A percentile compares a stretch with the other conserved stretches of the same genome.
Evolutionary conservation across 2,113 vertebrate genomes (phyloP).

Genomic region (Sarotherodon lohbergeri): DNA sequence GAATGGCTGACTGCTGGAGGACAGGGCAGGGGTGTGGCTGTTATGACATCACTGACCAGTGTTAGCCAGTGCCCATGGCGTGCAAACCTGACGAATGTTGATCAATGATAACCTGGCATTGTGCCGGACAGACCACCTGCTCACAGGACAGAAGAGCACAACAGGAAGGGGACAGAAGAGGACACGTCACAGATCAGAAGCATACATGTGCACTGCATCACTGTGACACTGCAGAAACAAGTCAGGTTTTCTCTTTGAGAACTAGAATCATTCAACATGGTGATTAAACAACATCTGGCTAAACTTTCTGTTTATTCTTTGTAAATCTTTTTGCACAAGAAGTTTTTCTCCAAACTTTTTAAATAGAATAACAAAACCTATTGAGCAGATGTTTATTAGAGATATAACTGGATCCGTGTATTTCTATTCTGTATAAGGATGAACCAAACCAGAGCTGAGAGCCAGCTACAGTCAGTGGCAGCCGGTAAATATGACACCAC

Average conservation of each 20-base stretch:
- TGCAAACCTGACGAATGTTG: conserved; percentile 59
- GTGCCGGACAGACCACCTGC: conserved; percentile 24
- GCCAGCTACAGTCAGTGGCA: neutral
- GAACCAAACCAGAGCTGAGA: neutral
- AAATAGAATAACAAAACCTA: neutral
- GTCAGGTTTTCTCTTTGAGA: neutral
- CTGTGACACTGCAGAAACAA: rapidly evolving
- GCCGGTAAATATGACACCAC: too few relatives aligned
- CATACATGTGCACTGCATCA: neutral
- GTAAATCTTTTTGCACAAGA: neutral
- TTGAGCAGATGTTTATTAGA: neutral
- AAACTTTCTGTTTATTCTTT: neutral
- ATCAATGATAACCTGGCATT: conserved; percentile 71
- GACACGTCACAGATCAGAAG: neutral
- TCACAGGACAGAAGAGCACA: neutral
- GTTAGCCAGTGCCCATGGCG: conserved; percentile 63
- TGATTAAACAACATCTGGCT: neutral
- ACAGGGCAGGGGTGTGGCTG: neutral
- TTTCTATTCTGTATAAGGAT: neutral
- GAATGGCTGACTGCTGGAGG: neutral
- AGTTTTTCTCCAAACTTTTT: neutral
- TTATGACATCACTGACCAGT: neutral
- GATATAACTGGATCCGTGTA: neutral
- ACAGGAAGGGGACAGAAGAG: neutral
- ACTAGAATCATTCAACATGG: neutral